Percentiles rank a stretch among this genome's conserved stretches.
phyloP scores from a whole-genome alignment of 2,888 invertebrate genomes.

The Anthophora plumipes region DNA sequence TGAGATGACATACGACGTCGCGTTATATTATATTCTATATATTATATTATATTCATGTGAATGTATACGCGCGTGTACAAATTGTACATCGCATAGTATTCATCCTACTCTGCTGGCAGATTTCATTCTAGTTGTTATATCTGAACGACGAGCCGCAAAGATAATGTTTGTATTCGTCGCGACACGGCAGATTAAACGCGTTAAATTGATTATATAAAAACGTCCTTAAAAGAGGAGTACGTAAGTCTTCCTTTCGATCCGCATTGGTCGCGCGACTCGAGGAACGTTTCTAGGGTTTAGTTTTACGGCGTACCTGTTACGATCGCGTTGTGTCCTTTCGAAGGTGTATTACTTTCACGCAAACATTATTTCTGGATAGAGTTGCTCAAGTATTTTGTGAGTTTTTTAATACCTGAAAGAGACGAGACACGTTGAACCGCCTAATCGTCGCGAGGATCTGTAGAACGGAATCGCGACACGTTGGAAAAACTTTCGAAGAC shows the following conservation, averaged over 20 bases:
- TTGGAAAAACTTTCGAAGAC: conserved; percentile 24
- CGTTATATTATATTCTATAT: conserved; percentile 66
- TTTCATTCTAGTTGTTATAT: conserved; percentile 51
- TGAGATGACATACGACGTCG: conserved; percentile 59
- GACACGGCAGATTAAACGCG: conserved; percentile 15
- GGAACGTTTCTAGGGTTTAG: conserved; percentile 21
- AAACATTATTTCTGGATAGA: conserved; percentile 33
- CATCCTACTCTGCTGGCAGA: conserved; percentile 61
- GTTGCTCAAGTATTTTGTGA: conserved; percentile 48
- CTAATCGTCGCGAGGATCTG: conserved; percentile 15
- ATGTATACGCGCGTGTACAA: conserved; percentile 51
- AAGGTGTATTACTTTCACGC: conserved; percentile 16
- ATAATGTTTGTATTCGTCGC: conserved; percentile 26
- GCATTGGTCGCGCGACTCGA: conserved; percentile 50
- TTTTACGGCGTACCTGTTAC: conserved; percentile 32
- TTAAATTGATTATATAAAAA: conserved; percentile 27
- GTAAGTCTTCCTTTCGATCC: conserved; percentile 69
- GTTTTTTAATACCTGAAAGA: conserved; percentile 10
- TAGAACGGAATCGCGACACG: conserved; percentile 17
- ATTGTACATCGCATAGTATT: conserved; percentile 45
- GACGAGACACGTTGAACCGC: conserved; percentile 22
- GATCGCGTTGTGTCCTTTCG: conserved; percentile 20
- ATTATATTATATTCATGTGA: conserved; percentile 62
- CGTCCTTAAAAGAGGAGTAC: conserved; percentile 35
- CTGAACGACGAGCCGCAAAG: conserved; percentile 6